Evolutionary conservation across 37 sponge, comb jelly and placozoan genomes (phyloP), one percentile per base, ranked within the genome.

Genomic region (Bolinopsis microptera): DNA sequence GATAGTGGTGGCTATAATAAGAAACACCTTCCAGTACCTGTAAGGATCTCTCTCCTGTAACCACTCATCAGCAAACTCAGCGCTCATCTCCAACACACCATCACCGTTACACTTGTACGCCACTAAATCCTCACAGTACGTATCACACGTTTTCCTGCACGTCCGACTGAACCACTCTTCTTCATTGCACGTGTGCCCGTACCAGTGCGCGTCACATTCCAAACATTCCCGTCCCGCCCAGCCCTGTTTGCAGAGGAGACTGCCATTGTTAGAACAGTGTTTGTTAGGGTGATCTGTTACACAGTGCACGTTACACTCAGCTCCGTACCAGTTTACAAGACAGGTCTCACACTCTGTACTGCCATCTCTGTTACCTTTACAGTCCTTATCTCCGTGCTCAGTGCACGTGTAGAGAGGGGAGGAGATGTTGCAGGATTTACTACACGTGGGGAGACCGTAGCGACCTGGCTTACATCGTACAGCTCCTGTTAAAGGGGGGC

Each of bases 91-190:
- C 1, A 77, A 36, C 0, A 77, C 32, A 28, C 80, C 80, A 77
- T 77, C 35, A 16, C 21, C 36, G 32, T 77, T 77, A 34, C 80
- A 77, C 37, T 77, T 77, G 80, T 32, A 77, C 8, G 1, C 18
- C 5, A 16, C 21, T 1, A 77, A 35, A 36, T 77, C 80, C 37
- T 32, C 36, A 77, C 80, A 77, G 33, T 22, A 77, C 21, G 36
- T 77, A 18, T 77, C 80, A 77, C 80, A 77, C 13, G 80, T 77
- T 34, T 77, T 77, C 1, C 32, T 16, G 35, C 80, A 77, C 27
- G 33, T 16, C 9, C 37, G 35, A 48, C 9, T 18, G 5, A 18
- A 5, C 61, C 61, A 48, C 9, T 13, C 61, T 5, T 48, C 13
- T 34, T 18, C 80, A 34, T 77, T 36, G 32, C 80, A 77, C 35